Base-by-base conservation (phyloP, 2,797 vertebrate genomes). In the Setipinna tenuifilis region DNA sequence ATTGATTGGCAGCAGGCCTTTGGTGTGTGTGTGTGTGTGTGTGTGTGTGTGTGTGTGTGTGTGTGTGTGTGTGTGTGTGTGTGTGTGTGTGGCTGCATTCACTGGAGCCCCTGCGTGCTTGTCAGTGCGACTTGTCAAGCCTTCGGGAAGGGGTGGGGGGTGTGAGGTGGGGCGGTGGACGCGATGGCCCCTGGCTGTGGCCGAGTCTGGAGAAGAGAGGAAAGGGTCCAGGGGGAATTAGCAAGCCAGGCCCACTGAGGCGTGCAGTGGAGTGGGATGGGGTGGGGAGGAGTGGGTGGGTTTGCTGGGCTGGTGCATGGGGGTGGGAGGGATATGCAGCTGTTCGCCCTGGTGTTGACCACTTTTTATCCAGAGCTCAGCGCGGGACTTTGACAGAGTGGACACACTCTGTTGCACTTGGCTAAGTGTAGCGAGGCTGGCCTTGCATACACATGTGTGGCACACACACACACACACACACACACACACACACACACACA, bases 1-100 rank as follows among this genome's bases (percentile, higher is more conserved):
- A 95, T 93, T 94, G 93, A 95, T 92, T 93, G 93, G 93, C 91
- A 91, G 87, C 94, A 93, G 93, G 89, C 90, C 93, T 17, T 19
- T 95, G 93, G 94, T 92, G 93, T 83, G 19, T 75, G 41, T 35
- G 11, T 86, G 50, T 54, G 50, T 3, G 50, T 54, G 7, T 54
- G 50, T 54, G 50, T 54, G 2, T 10, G 7, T 10, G 50, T 10
- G 2, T 10, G 50, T 54, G 7, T 54, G 7, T 75, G 25, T 35
- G 11, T 86, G 7, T 54, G 82, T 83, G 82, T 83, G 82, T 35
- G 11, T 86, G 81, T 86, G 85, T 54, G 50, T 54, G 50, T 54
- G 14, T 14, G 50, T 54, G 50, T 54, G 50, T 54, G 7, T 54
- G 50, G 7, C 50, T 54, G 50, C 50, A 87, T 87, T 86, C 87